Evolutionary conservation across 2,888 invertebrate genomes (phyloP), one percentile per base, ranked within the genome.

Genomic region (Rhyacophila evoluta): DNA sequence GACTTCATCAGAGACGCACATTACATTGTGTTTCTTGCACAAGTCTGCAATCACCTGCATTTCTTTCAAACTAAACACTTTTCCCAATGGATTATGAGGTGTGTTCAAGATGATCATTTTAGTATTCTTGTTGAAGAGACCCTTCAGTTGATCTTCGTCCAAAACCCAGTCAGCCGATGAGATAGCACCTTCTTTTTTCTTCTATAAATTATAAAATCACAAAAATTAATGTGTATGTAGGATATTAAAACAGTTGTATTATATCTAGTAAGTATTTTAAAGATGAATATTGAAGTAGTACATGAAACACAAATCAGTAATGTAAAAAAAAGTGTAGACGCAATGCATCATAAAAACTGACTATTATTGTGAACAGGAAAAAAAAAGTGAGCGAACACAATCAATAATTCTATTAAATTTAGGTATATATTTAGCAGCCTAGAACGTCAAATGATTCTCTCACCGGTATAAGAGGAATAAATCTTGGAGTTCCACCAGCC

Each of bases 11-110:
- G 98, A 94, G 19, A 99, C 88, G 78, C 97, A 98, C 6, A 99
- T 88, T 2, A 95, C 95, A 86, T 99, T 94, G 91, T 97, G 94
- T 85, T 98, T 96, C 85, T 95, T 95, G 86, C 98, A 98, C 78
- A 99, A 88, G 83, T 94, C 91, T 0, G 98, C 98, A 83, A 99
- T 95, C 82, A 92, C 85, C 83, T 92, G 89, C 82, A 97, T 85
- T 86, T 97, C 97, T 1, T 92, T 87, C 37, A 85, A 83, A 0
- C 91, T 92, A 84, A 94, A 95, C 2, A 98, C 95, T 89, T 99
- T 99, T 68, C 99, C 99, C 0, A 97, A 87, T 0, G 99, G 99
- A 88, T 99, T 99, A 87, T 99, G 96, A 0, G 99, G 99, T 0
- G 98, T 98, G 87, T 99, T 99, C n/a, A 99, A 84, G 75, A 99